These are phyloP conservation scores for Ispidina picta DNA, from an alignment of 2,797 vertebrate genomes.

Conservation along the genomic window DNA sequence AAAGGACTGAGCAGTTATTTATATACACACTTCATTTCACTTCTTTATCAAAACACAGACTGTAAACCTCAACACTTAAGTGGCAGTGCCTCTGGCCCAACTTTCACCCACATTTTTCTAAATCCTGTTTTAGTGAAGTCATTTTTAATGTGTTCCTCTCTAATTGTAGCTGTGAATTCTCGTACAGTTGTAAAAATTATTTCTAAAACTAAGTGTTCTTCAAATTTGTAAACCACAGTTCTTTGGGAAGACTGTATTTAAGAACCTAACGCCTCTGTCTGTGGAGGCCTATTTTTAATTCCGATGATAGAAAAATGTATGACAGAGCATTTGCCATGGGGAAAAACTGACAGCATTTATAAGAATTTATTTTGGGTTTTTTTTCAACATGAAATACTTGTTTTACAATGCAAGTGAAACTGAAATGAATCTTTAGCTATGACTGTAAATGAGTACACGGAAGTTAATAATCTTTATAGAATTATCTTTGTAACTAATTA, in stretches of 20 bases:
- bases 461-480: slow-evolving; percentile 80
- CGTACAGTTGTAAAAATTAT: slow-evolving; percentile 95
- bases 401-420: slow-evolving; percentile 81
- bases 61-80: slow-evolving; percentile 90
- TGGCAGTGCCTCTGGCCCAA: slow-evolving; percentile 93
- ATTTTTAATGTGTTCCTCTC: slow-evolving; percentile 90
- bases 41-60: slow-evolving; percentile 85
- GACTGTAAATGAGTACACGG: slow-evolving; percentile 83
- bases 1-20: slow-evolving; percentile 93
- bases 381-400: slow-evolving; percentile 76
- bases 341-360: slow-evolving; percentile 77
- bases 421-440: slow-evolving; percentile 81
- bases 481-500: slow-evolving; percentile 85
- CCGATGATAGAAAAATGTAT: slow-evolving; percentile 74
- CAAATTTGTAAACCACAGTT: slow-evolving; percentile 80
- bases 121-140: slow-evolving; percentile 87
- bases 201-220: slow-evolving; percentile 83
- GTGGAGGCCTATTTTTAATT: slow-evolving; percentile 76
- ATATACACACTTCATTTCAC: slow-evolving; percentile 77
- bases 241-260: slow-evolving; percentile 80
- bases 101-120: slow-evolving; percentile 86
- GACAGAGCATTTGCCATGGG: slow-evolving; percentile 80
- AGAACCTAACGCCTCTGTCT: slow-evolving; percentile 74
- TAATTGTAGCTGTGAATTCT: slow-evolving; percentile 96
- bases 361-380: slow-evolving; percentile 76